Base-by-base conservation (phyloP, 2,797 vertebrate genomes). In the Antennarius maculatus region DNA sequence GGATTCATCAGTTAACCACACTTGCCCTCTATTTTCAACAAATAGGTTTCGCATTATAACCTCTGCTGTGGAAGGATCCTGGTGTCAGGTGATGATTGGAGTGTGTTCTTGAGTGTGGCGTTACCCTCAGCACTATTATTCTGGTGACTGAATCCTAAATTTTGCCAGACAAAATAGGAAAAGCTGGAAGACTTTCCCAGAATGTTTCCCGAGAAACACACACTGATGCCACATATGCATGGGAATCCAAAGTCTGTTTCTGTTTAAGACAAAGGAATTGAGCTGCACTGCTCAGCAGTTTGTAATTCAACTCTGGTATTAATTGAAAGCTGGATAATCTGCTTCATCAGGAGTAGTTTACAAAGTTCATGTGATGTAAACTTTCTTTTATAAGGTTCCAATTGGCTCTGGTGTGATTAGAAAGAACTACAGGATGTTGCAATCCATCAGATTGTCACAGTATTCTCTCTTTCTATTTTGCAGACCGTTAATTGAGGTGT, bases 341-440 rank as follows among this genome's bases (percentile, higher is more conserved):
- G 65, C 61, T 76, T 89, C 86, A 92, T 90, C 80, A 83, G 73
- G 84, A 92, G 80, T 89, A 93, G 89, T 92, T 79, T 88, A 77
- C 50, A 62, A 61, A 64, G 70, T 63, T 42, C 61, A 74, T 78
- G 74, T 83, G 80, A 89, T 82, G 75, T 71, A 85, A 83, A 77
- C 51, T 69, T 62, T 54, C 75, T 81, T 81, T 89, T 42, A 78
- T 71, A 65, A 0, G 13, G 16, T 42, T 79, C 80, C 70, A 87
- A 74, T 27, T 48, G 64, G 66, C 66, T 43, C 72, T 45, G 61
- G 57, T 23, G 10, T 57, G 59, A 86, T 54, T 52, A 28, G 62
- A 72, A 75, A 71, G 17, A 64, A 56, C 43, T 41, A 29, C 37
- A 61, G 69, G 64, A 79, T 65, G 49, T 71, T 69, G 66, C 70